These are phyloP conservation scores for Eolophus roseicapilla DNA, from an alignment of 2,113 vertebrate species.

Conservation along the genomic window DNA sequence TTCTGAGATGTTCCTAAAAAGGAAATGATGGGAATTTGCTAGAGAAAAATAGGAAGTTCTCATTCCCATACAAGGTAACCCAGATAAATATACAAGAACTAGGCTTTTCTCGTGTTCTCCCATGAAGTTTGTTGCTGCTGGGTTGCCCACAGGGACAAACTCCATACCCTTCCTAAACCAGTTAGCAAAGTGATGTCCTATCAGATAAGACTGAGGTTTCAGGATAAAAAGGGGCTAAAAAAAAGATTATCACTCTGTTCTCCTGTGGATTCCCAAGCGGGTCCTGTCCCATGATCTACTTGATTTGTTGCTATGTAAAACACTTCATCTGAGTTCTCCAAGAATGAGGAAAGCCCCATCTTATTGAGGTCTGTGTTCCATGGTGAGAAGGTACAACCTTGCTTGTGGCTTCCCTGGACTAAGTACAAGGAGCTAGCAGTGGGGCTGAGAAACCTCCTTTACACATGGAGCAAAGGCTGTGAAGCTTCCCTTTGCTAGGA, in stretches of 20 bases:
- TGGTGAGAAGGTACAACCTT: neutral
- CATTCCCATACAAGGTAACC: neutral
- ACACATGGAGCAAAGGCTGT: neutral
- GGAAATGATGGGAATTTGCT: neutral
- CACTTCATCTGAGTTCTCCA: neutral
- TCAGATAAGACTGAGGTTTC: neutral
- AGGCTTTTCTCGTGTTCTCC: neutral
- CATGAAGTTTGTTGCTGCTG: neutral
- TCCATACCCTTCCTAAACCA: neutral
- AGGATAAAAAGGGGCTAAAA: neutral
- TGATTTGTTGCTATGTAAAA: neutral
- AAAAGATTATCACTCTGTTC: neutral
- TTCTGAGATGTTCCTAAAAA: neutral
- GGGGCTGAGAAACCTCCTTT: neutral
- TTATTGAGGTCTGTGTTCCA: neutral
- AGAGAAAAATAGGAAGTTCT: neutral
- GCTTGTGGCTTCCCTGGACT: neutral
- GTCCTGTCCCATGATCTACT: neutral
- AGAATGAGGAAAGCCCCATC: neutral
- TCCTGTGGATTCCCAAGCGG: neutral
- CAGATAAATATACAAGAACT: neutral
- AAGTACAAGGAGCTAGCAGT: neutral
- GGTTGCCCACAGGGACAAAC: neutral
- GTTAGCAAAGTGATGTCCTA: neutral
- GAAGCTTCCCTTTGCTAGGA: neutral